These are phyloP conservation scores for Megaceryle torquata DNA, from an alignment of 2,113 vertebrate species.

Conservation along the genomic window DNA sequence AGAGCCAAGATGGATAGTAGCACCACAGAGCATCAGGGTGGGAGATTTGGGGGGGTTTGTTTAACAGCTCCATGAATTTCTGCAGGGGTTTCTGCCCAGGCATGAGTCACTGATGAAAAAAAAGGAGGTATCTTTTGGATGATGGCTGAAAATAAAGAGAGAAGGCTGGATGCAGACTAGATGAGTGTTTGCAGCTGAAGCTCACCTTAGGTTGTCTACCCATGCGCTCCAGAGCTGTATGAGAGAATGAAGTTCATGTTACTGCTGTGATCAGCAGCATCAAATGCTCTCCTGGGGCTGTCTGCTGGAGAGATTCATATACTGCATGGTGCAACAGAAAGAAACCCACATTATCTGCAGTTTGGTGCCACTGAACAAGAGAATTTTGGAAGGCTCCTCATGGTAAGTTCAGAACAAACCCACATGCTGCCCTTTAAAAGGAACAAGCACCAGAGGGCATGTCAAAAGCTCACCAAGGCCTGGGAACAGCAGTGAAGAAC, in stretches of 20 bases:
- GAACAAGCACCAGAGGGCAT: background rate
- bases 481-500: background rate
- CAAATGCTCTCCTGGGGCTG: background rate
- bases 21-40: too few relatives aligned
- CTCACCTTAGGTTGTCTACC: background rate
- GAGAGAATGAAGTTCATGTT: background rate
- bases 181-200: background rate
- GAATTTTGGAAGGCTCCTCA: background rate
- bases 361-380: background rate
- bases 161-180: background rate
- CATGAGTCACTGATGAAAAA: background rate
- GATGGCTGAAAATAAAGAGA: background rate
- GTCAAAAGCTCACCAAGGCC: background rate
- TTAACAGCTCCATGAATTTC: background rate
- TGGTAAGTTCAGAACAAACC: background rate
- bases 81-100: background rate
- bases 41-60: background rate
- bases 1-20: rapidly evolving
- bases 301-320: background rate
- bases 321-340: background rate
- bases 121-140: background rate
- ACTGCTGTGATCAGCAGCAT: rapidly evolving
- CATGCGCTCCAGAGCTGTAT: background rate
- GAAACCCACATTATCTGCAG: too few relatives aligned
- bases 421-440: background rate